Percentiles rank a stretch among this genome's conserved stretches.
These are phyloP conservation scores for Falco columbarius DNA, from an alignment of 2,797 vertebrate species.

Conservation along the genomic window DNA sequence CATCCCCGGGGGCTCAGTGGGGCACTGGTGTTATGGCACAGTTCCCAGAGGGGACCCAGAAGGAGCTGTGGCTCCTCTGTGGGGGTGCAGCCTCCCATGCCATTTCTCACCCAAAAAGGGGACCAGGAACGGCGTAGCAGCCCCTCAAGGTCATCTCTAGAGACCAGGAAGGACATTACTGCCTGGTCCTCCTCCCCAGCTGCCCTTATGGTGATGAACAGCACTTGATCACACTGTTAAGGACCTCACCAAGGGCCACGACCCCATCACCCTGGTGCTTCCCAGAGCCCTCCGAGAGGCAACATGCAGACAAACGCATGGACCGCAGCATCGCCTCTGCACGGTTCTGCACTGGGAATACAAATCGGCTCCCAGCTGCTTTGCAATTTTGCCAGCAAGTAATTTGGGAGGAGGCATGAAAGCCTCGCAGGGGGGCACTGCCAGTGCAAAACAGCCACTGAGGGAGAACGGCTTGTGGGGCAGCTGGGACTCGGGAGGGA, in stretches of 20 bases:
- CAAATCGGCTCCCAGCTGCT: constrained; percentile 25
- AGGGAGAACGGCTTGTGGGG: neutral
- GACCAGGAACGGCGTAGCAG: fast-evolving
- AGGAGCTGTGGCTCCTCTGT: fast-evolving
- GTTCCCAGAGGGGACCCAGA: neutral
- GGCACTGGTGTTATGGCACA: fast-evolving
- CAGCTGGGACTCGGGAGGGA: neutral
- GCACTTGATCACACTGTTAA: neutral
- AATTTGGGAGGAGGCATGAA: constrained; percentile 38
- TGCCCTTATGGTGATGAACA: fast-evolving
- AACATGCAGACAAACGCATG: fast-evolving
- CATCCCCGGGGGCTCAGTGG: fast-evolving
- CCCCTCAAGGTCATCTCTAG: neutral
- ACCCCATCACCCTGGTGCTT: neutral
- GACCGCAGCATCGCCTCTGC: neutral
- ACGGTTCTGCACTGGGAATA: neutral
- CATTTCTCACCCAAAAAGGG: neutral
- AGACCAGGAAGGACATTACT: fast-evolving
- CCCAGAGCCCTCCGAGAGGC: neutral
- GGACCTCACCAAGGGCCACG: neutral
- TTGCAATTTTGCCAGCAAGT: constrained; percentile 16
- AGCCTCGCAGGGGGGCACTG: neutral
- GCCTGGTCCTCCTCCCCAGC: neutral
- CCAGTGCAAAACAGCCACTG: neutral
- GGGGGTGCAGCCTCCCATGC: neutral